These are phyloP conservation scores for Campoplex capitator DNA, from an alignment of 2,888 invertebrate genomes.

Conservation along the genomic window DNA sequence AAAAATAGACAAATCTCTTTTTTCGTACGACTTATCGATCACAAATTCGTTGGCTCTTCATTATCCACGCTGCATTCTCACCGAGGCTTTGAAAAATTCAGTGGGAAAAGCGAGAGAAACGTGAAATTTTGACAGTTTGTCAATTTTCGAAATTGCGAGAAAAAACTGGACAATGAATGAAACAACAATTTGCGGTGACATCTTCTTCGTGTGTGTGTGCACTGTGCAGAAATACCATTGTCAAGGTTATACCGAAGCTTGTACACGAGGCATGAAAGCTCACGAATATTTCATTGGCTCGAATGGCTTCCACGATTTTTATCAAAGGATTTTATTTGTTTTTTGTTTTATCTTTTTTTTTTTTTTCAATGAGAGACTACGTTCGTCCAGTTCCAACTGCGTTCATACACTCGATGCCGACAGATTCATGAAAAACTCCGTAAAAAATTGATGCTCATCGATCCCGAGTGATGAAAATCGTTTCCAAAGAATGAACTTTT, in stretches of 20 bases:
- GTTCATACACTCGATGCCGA: not conserved
- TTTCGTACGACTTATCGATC: not conserved
- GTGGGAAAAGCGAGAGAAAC: not conserved
- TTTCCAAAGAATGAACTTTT: no score
- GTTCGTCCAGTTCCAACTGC: conserved; percentile 41
- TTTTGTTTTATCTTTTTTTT: not conserved
- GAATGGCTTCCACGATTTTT: conserved; percentile 42
- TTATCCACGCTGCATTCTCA: not conserved
- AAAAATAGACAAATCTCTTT: not conserved
- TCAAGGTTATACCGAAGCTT: conserved; percentile 9
- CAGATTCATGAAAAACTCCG: not conserved
- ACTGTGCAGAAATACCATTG: not conserved
- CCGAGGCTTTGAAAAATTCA: not conserved
- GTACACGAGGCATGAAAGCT: conserved; percentile 6
- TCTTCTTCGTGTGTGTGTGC: not conserved
- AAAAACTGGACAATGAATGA: not conserved
- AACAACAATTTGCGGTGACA: not conserved
- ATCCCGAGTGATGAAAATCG: no score
- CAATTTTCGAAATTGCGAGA: not conserved
- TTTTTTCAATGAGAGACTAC: conserved; percentile 23
- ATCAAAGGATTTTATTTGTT: conserved; percentile 48
- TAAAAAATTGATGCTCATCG: not conserved
- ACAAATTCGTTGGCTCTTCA: not conserved
- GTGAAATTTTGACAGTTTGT: not conserved
- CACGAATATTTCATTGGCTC: conserved; percentile 46